Evolutionary conservation across 2,113 vertebrate species (phyloP), one percentile per base, ranked within the genome.

Genomic region (Epinephelus cyanopodus): DNA sequence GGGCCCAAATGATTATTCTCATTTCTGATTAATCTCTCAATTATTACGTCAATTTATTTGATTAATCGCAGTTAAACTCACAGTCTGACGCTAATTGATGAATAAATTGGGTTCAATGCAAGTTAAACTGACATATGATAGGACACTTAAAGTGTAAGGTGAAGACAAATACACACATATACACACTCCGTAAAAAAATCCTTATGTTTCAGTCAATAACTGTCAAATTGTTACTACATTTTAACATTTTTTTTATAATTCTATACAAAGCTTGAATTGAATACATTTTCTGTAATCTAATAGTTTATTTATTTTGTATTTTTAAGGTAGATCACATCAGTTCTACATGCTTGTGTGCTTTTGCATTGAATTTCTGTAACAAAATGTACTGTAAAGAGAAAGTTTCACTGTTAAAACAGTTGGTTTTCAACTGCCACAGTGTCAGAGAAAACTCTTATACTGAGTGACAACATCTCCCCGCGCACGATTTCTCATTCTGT

Each of bases 401-500:
- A 37, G 33, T 37, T 37, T 37, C 33, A 37, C 33, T 37, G 0
- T 37, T 6, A 37, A 37, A 45, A 45, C 42, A 45, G 42, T 48
- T 56, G 19, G 15, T 33, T 11, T 60, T 54, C 15, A 71, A n/a
- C 18, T 47, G 53, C 25, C 5, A 25, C 54, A 33, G 12, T 29
- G 29, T 19, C 11, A 56, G 23, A 64, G 18, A 57, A 70, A 48
- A 61, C 19, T 27, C 25, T 54, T 74, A 14, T 8, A 53, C 25
- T 25, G 58, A 19, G 17, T 25, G 60, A 73, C 42, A 64, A 60
- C 62, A 42, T 53, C 48, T 45, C 74, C 54, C 27, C 15, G 33
- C 57, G 69, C n/a, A 47, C 69, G 57, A 62, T 76, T 83, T 66
- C 56, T 15, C 74, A 74, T 45, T 52, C 56, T 45, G 25, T 66